Evolutionary conservation across 2,113 vertebrate species (phyloP).

Genomic region (Thomomys bottae): DNA sequence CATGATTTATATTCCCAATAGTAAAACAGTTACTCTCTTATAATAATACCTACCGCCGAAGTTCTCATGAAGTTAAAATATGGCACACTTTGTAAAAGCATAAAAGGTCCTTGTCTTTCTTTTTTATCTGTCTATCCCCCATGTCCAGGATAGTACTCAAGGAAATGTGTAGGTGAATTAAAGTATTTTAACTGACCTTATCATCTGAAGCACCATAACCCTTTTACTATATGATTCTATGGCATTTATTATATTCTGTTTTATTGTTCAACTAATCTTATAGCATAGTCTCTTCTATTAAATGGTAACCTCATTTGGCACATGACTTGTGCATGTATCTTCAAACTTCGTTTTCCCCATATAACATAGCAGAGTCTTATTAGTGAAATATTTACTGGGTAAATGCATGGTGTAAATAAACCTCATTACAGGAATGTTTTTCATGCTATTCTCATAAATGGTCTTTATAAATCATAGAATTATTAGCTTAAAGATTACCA

Average conservation of each 20-base stretch:
- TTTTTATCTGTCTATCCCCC: neutral
- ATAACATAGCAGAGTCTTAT: neutral
- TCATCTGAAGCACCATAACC: neutral
- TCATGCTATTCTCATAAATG: neutral
- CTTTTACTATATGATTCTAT: neutral
- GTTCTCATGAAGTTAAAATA: neutral
- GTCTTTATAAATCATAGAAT: neutral
- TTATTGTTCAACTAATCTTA: neutral
- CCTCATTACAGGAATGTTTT: neutral
- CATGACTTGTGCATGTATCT: neutral
- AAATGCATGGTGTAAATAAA: neutral
- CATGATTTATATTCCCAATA: constrained; percentile 24
- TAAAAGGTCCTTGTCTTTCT: neutral
- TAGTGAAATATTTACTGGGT: neutral
- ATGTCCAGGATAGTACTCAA: neutral
- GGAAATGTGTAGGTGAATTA: neutral
- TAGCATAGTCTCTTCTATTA: neutral
- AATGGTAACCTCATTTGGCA: neutral
- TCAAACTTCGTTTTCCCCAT: neutral
- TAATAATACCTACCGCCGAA: neutral
- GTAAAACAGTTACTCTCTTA: neutral
- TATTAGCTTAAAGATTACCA: constrained; percentile 14
- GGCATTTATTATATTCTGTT: neutral
- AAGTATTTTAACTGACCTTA: neutral
- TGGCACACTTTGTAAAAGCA: neutral